Evolutionary conservation across 1,140 invertebrate species (phyloP), one percentile per base, ranked within the genome.

Genomic region (Coelopa frigida): DNA sequence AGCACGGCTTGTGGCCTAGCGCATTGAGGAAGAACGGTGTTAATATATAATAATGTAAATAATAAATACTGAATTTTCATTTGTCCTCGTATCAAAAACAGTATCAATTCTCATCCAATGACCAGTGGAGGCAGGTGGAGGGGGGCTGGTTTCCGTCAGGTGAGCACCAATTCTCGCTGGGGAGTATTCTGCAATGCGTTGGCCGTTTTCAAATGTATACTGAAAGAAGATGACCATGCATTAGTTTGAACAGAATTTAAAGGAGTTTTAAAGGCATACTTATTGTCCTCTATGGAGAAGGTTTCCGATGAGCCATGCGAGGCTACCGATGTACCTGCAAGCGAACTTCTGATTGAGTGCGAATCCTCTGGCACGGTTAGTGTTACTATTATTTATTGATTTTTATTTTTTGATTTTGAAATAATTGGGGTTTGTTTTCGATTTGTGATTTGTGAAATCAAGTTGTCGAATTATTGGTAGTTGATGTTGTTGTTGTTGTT

Each of bases 281-380:
- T 67, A 61, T 66, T 67, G 54, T 67, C 63, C 53, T 67, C 63
- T 55, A 67, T 38, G 33, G 63, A 67, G 55, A 67, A 67, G 36
- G 63, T 67, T 40, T 67, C 63, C 52, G 63, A 67, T 21, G 62
- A 66, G 46, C 62, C 62, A 42, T 66, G 62, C 51, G 63, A 67
- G 57, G 63, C 63, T 58, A 67, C 63, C 52, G 63, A 67, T 42
- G 63, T 67, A 67, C 63, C 62, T 67, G 63, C 63, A 67, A 67
- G 63, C 60, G 63, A 67, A 67, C 63, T 67, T 63, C 63, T 57
- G 58, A 67, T 58, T 67, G 63, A 67, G 48, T 67, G 63, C 50
- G 58, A 49, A 49, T 67, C 63, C 63, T 67, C 63, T 53, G 63
- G 63, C 51, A 67, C 63, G 50, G 60, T 67, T 55, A 67, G 60